Base-by-base conservation (phyloP, 1,140 invertebrate species). In the Platyscapa corneri region DNA sequence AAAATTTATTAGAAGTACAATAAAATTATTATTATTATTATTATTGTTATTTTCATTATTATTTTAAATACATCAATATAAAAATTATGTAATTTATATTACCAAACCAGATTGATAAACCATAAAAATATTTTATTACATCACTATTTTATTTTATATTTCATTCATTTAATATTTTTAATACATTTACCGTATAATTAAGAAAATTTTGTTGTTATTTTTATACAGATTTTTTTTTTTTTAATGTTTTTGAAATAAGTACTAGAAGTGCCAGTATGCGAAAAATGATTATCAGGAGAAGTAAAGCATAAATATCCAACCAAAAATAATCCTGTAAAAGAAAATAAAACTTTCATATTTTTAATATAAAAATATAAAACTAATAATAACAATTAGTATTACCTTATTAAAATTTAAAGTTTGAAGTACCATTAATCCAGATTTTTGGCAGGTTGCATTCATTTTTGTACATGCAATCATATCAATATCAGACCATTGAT, bases 401-500 rank as follows among this genome's bases (percentile, higher is more conserved):
- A 96, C 96, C 93, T 96, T 95, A 42, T 95, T 94, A 90, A 98
- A 98, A 90, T 96, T 97, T 30, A 97, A 94, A 0, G 95, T 96
- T 88, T 97, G 95, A 34, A 98, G 92, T 82, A 98, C 95, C 81
- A 97, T 95, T 75, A 95, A 94, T 7, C 97, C 98, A 72, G 95
- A 96, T 82, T 94, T 95, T 0, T 96, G 96, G 90, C 97, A 98
- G 6, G 96, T 96, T 23, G 95, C 94, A 90, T 96, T 97, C 83
- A 94, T 94, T 49, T 94, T 92, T 65, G 96, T 96, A 91, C 97
- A 97, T 18, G 94, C 94, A 87, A 97, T 97, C 30, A 92, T 90
- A 20, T 96, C 95, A 32, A 98, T 94, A 27, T 95, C 95, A 0
- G 94, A 91, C 98, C 98, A 99, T 91, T 99, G 98, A 93, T 98